Conservation (phyloP, 2,797 vertebrate species). For the Cyprinella venusta region DNA sequence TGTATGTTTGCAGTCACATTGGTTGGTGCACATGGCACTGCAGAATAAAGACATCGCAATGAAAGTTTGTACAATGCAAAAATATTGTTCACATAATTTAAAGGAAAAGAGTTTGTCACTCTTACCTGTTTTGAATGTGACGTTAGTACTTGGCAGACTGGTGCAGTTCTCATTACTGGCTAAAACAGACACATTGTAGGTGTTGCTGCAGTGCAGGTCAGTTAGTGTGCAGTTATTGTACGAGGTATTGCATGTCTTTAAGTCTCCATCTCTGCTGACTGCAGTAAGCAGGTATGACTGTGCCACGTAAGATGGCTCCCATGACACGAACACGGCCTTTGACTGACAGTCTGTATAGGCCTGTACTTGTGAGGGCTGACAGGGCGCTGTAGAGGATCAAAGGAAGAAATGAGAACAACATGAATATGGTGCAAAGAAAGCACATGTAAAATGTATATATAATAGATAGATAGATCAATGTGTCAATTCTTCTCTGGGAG, state of each 20-base stretch:
- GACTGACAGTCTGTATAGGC: constrained; percentile 61
- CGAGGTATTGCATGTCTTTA: constrained; percentile 61
- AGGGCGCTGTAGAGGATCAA: constrained; percentile 67
- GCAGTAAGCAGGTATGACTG: constrained; percentile 68
- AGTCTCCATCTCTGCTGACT: constrained; percentile 55
- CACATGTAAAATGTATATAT: not conserved
- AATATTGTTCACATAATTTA: not conserved
- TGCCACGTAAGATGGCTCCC: constrained; percentile 69
- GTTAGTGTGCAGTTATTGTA: constrained; percentile 68
- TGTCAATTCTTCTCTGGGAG: not conserved
- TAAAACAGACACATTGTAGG: constrained; percentile 48
- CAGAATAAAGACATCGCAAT: constrained; percentile 1
- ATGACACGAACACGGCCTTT: constrained; percentile 66
- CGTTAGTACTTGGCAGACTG: constrained; percentile 67
- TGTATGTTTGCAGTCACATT: constrained; percentile 62
- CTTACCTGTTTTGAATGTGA: constrained; percentile 69
- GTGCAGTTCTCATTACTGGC: constrained; percentile 73
- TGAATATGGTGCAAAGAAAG: not conserved
- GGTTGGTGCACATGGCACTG: constrained; percentile 76
- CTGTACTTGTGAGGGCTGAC: constrained; percentile 63
- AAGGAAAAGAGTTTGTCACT: not conserved
- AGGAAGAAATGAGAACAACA: not conserved
- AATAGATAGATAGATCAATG: not conserved
- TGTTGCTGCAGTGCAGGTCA: constrained; percentile 51
- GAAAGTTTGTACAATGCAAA: not conserved